Evolutionary conservation across 2,888 invertebrate species (phyloP), one percentile per base, ranked within the genome.

Genomic region (Epistrophella euchroma): DNA sequence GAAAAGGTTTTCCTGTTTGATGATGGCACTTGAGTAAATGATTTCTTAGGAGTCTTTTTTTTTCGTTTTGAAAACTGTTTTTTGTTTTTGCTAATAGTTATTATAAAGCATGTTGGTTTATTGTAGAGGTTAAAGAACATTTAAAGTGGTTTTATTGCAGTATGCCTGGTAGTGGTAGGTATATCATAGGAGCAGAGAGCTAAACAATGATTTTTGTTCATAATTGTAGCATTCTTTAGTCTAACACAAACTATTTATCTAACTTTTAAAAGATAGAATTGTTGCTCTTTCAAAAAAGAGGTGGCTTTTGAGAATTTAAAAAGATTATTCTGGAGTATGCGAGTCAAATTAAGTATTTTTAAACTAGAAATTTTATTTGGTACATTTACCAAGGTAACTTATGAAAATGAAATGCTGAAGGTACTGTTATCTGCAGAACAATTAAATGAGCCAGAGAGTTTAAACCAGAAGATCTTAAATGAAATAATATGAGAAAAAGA

Each of bases 11-110:
- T 28, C 28, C 56, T 45, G 35, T 62, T 32, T 66, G 66, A 66
- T 47, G 64, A 58, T 66, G 58, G 55, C 62, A 74, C 84, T 79
- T 79, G 35, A 71, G 58, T 79, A 75, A 84, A 84, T 71, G 84
- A 79, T 75, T 71, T 43, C 71, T 76, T 71, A 15, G 47, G 52
- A 70, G 25, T 55, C 15, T 80, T 52, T 11, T 68, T 28, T 22
- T 28, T 43, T 17, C 43, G 17, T 71, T 56, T 40, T 17, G 13
- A 60, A 60, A 60, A 60, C 1, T 37, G 15, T 1, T 17, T 19
- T 19, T 35, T 17, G 13, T 19, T 35, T 60, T 60, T 40, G 37
- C 60, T 40, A 40, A 60, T 40, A 22, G 60, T 32, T 32, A 56
- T 35, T 56, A 17, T 11, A 17, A n/a, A n/a, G 32, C 11, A 56